Evolutionary conservation across 2,797 vertebrate species (phyloP).

Genomic region (Thalassophryne amazonica): DNA sequence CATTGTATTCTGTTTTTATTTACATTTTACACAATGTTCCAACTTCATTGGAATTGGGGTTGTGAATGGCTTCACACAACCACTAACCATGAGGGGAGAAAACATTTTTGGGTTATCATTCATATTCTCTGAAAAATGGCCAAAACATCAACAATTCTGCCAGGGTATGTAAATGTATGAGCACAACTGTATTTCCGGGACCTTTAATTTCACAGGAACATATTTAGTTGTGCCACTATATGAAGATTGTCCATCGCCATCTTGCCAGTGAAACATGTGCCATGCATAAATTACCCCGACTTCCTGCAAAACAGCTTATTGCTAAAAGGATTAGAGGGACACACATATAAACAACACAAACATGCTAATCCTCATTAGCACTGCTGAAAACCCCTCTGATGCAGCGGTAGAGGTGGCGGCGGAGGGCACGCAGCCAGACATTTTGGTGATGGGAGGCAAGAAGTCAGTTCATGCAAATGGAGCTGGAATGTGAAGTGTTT

Average conservation of each 20-base stretch:
- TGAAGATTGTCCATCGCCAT: constrained; percentile 42
- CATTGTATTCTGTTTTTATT: too few species aligned
- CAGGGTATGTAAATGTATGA: too few species aligned
- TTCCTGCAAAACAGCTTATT: constrained; percentile 74
- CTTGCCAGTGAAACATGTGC: constrained; percentile 44
- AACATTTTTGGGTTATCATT: too few species aligned
- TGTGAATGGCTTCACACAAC: too few species aligned
- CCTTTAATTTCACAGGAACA: constrained; percentile 35
- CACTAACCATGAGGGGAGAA: too few species aligned
- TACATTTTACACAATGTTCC: too few species aligned
- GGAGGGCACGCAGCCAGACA: constrained; percentile 46
- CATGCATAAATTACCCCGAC: constrained; percentile 69
- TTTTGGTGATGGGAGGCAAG: constrained; percentile 42
- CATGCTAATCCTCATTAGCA: constrained; percentile 81
- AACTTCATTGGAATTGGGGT: too few species aligned
- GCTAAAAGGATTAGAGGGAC: constrained; percentile 80
- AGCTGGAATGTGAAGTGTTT: constrained; percentile 12
- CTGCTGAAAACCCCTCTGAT: constrained; percentile 72
- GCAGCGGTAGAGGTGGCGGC: constrained; percentile 30
- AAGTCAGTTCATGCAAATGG: constrained; percentile 50
- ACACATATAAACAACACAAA: constrained; percentile 82
- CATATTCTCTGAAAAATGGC: too few species aligned
- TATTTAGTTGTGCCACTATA: background rate
- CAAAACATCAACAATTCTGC: too few species aligned
- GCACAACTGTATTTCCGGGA: constrained; percentile 18